Base-by-base conservation (phyloP, 2,797 vertebrate genomes). In the Arctocebus calabarensis region DNA sequence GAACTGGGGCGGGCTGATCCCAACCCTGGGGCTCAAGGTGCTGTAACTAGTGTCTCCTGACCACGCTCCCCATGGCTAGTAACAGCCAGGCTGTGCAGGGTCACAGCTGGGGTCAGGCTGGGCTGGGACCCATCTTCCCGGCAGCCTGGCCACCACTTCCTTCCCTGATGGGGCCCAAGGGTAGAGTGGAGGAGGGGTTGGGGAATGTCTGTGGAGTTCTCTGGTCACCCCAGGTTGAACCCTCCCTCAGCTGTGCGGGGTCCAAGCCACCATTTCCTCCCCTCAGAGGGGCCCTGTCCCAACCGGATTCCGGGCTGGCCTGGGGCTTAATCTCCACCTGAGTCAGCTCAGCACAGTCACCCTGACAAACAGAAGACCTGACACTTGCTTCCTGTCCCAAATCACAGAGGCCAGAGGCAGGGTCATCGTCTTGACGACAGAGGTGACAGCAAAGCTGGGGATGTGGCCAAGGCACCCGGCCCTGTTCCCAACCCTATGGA, bases 171-270 rank as follows among this genome's bases (percentile, higher is more conserved):
- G 19, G 32, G 3, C 1, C 7, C 7, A 3, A 57, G 45, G 20
- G 61, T 45, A 23, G 48, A 14, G 14, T 64, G 62, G 29, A 17
- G 29, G 19, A 57, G 55, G 55, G 55, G 55, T 5, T 22, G 59
- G 59, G 11, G 5, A 37, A 6, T 2, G 22, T 48, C 83, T 37
- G 5, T 19, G 20, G 32, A 27, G 32, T 22, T 23, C 27, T 52
- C 0, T 0, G 19, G 23, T 3, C 5, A 32, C 1, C 14, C 1
- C 4, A 1, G 82, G 37, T 29, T 27, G 23, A 23, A 34, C 19
- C 10, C 55, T 48, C 57, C 10, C 55, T 48, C 57, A 17, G 6
- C 55, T 73, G 20, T 7, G 23, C 5, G 19, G 52, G 45, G 34
- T 75, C 5, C 11, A 59, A 16, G 83, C 34, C 48, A 37, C 68